phyloP scores from a whole-genome alignment of 2,888 invertebrate species.

The Synanthedon formicaeformis region DNA sequence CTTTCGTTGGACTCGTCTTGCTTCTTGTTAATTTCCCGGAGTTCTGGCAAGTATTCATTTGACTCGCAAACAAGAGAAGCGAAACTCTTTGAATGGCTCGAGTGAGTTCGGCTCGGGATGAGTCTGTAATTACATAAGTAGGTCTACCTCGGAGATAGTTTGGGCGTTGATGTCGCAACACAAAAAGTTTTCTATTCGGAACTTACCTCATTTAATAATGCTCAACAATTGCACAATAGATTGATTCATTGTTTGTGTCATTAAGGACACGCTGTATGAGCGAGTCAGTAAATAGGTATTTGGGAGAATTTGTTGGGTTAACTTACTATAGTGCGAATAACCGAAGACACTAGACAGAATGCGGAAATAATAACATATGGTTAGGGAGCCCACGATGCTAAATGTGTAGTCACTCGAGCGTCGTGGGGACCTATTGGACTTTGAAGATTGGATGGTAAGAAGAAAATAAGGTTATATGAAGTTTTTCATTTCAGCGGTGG shows the following conservation, averaged over 20 bases:
- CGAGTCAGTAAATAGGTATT: too few species aligned
- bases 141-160: constrained; percentile 5
- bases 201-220: background rate
- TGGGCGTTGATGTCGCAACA: background rate
- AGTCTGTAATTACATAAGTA: constrained; percentile 36
- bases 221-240: background rate
- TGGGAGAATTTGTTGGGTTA: too few species aligned
- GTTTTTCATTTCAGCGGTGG: too few species aligned
- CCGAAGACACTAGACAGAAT: too few species aligned
- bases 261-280: too few species aligned
- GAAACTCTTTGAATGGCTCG: constrained; percentile 18
- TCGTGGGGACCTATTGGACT: too few species aligned
- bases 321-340: too few species aligned
- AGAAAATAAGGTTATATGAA: too few species aligned
- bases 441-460: too few species aligned
- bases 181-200: background rate
- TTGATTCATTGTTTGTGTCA: background rate
- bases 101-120: constrained; percentile 24
- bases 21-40: constrained; percentile 9
- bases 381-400: too few species aligned
- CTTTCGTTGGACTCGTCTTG: constrained; percentile 1
- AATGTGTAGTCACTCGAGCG: too few species aligned
- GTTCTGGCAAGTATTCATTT: constrained; percentile 11
- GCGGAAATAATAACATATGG: too few species aligned
- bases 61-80: constrained; percentile 18